These are phyloP conservation scores for Rhinoderma darwinii DNA, from an alignment of 2,113 vertebrate genomes.

Conservation along the genomic window DNA sequence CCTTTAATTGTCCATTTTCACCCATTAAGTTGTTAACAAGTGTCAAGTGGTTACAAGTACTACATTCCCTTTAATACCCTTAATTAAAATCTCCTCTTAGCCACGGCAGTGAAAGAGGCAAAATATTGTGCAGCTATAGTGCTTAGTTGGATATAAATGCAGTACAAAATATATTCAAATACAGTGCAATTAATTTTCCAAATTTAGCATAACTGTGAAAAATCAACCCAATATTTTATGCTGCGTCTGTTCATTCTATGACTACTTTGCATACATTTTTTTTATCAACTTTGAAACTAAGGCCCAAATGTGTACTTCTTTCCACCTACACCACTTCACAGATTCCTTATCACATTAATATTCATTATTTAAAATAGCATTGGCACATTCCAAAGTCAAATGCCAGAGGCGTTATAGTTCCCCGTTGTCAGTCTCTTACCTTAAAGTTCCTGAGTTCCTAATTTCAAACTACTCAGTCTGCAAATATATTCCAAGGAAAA, in stretches of 20 bases:
- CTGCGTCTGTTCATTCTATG: conserved; percentile 28
- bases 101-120: neutral
- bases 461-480: conserved; percentile 34
- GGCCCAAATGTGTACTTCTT: conserved; percentile 38
- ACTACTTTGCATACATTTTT: conserved; percentile 37
- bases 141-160: neutral
- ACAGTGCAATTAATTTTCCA: conserved; percentile 48
- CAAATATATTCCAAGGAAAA: conserved; percentile 36
- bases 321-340: conserved; percentile 54
- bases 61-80: conserved; percentile 11
- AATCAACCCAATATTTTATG: conserved; percentile 45
- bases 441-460: conserved; percentile 49
- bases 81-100: conserved; percentile 30
- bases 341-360: conserved; percentile 51
- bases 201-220: conserved; percentile 40
- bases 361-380: conserved; percentile 56
- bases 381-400: conserved; percentile 55
- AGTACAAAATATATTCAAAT: conserved; percentile 29
- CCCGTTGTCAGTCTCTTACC: conserved; percentile 47
- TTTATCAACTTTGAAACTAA: conserved; percentile 50
- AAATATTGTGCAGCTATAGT: neutral
- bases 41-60: conserved; percentile 31
- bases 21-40: conserved; percentile 26
- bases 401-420: conserved; percentile 51
- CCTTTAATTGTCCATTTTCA: conserved; percentile 6